Evolutionary conservation across 2,797 vertebrate species (phyloP).

Genomic region (Sebastes matsubarae): DNA sequence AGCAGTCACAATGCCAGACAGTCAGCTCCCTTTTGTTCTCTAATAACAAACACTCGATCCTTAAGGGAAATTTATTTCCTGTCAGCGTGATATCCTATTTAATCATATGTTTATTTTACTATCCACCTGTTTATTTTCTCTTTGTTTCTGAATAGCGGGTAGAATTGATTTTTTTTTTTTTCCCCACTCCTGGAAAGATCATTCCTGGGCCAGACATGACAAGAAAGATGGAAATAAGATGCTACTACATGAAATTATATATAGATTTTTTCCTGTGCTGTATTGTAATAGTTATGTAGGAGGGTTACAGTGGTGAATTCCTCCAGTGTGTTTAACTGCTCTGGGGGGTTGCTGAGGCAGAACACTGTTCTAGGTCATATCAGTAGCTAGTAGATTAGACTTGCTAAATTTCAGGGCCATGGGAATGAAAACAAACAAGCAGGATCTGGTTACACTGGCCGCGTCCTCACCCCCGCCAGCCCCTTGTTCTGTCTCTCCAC

Average conservation of each 20-base stretch:
- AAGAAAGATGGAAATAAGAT: constrained; percentile 67
- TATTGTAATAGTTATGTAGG: constrained; percentile 46
- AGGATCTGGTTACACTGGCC: constrained; percentile 65
- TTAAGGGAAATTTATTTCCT: constrained; percentile 67
- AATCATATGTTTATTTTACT: constrained; percentile 69
- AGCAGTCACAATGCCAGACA: constrained; percentile 30
- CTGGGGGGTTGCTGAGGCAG: constrained; percentile 47
- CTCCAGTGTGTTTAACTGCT: constrained; percentile 35
- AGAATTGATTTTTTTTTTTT: constrained; percentile 39
- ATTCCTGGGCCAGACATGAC: constrained; percentile 38
- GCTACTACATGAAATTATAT: constrained; percentile 73
- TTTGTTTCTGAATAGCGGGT: constrained; percentile 31
- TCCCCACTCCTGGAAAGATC: constrained; percentile 27
- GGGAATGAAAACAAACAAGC: constrained; percentile 80
- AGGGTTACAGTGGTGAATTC: constrained; percentile 46
- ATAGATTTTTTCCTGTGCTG: constrained; percentile 69
- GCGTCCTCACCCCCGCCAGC: constrained; percentile 37
- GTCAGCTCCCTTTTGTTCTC: constrained; percentile 43
- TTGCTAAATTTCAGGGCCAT: constrained; percentile 79
- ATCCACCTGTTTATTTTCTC: constrained; percentile 54
- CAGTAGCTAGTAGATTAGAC: constrained; percentile 71
- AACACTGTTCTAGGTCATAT: constrained; percentile 65
- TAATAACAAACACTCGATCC: constrained; percentile 39
- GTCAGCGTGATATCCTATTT: constrained; percentile 61
- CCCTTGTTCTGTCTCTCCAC: constrained; percentile 5